Evolutionary conservation across 2,888 invertebrate genomes (phyloP).

Genomic region (Scaptomyza parva): DNA sequence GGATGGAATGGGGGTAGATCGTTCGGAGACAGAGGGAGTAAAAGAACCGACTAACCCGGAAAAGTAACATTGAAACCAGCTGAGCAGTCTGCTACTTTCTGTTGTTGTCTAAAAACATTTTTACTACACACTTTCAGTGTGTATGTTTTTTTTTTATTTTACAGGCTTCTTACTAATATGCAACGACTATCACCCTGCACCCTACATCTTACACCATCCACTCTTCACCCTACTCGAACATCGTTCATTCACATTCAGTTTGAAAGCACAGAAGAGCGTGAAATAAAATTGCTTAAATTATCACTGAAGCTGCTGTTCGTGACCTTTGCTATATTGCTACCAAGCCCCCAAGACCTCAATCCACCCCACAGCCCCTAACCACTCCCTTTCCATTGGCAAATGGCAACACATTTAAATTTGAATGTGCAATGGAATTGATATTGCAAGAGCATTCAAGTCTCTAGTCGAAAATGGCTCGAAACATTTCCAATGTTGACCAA

Average conservation of each 20-base stretch:
- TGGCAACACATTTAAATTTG: conserved; percentile 62
- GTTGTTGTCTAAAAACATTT: conserved; percentile 46
- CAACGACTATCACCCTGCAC: conserved; percentile 16
- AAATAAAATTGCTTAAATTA: conserved; percentile 51
- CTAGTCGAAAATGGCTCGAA: conserved; percentile 3
- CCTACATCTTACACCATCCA: too few species aligned
- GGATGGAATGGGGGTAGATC: background rate
- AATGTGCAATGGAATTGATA: conserved; percentile 60
- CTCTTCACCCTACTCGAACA: too few species aligned
- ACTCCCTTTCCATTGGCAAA: conserved; percentile 16
- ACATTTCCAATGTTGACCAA: conserved; percentile 29
- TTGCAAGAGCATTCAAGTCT: conserved; percentile 41
- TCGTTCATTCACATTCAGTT: conserved; percentile 26
- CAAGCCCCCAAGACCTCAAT: too few species aligned
- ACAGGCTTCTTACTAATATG: conserved; percentile 64
- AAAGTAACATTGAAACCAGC: conserved; percentile 16
- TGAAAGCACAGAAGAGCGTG: conserved; percentile 41
- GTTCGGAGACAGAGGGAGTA: conserved; percentile 24
- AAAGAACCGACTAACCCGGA: conserved; percentile 12
- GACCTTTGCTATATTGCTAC: conserved; percentile 46
- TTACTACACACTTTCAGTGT: conserved; percentile 14
- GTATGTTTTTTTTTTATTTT: conserved; percentile 32
- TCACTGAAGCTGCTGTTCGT: conserved; percentile 39
- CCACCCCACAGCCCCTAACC: background rate
- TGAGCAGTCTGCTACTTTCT: conserved; percentile 13